Percentiles rank a stretch among this genome's conserved stretches.
phyloP scores from a whole-genome alignment of 2,797 vertebrate genomes.

The Nyctibius grandis region DNA sequence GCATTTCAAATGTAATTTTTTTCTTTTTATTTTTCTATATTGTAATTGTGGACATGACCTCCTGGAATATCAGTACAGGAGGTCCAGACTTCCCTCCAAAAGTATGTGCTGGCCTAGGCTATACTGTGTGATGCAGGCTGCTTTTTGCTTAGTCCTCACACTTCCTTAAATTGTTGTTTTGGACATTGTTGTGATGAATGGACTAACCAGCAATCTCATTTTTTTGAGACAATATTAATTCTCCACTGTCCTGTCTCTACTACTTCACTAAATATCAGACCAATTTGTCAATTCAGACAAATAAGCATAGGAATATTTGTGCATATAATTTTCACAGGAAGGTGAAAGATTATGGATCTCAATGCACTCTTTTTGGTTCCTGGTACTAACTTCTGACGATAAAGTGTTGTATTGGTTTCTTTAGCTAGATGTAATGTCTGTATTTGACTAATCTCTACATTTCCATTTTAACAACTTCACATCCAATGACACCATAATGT shows the following conservation, averaged over 20 bases:
- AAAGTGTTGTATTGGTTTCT: background rate
- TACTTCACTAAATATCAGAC: background rate
- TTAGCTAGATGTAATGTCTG: background rate
- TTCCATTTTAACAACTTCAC: background rate
- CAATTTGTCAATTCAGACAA: background rate
- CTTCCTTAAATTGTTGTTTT: background rate
- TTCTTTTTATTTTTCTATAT: background rate
- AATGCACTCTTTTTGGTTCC: background rate
- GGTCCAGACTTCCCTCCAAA: background rate
- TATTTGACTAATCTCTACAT: background rate
- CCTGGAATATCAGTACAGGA: background rate
- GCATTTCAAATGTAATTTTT: background rate
- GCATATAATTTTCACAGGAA: background rate
- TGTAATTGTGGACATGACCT: background rate
- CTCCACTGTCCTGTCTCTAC: background rate
- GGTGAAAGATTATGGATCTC: background rate
- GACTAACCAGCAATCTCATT: background rate
- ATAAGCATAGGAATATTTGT: background rate
- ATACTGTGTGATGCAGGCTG: background rate
- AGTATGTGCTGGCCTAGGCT: background rate
- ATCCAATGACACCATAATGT: background rate
- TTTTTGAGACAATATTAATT: background rate
- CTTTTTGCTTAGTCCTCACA: background rate
- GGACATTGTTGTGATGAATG: background rate
- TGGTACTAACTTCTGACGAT: background rate